Base-by-base conservation (phyloP, 1,140 invertebrate species). In the Achatina immaculata region DNA sequence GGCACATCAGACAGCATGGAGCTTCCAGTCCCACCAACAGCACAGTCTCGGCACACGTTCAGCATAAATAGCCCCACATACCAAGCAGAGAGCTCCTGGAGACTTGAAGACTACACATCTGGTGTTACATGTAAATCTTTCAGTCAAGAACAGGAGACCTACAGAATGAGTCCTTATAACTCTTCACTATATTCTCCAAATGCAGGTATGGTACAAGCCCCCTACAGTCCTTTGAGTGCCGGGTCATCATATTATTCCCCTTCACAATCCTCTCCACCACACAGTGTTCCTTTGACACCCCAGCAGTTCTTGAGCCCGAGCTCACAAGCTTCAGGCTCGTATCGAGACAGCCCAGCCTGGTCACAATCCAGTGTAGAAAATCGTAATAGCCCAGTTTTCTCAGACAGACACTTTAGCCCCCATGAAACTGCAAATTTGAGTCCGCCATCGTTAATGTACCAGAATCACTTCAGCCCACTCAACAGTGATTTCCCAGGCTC, bases 61-160 rank as follows among this genome's bases (percentile, higher is more conserved):
- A 85, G 85, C 48, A 86, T 88, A 48, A 83, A 88, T 68, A 88
- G 86, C 69, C 85, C 85, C 34, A 83, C 85, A 21, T 80, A 80
- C n/a, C 78, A 80, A 68, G 31, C 36, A 31, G 78, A 80, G 68
- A 71, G 14, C 24, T 71, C 78, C 38, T 71, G 78, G 78, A 71
- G 40, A 34, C 42, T 71, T n/a, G 78, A 80, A 68, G 78, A 80
- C 48, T 72, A 80, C 40, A 72, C 43, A 55, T 72, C 65, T 16
- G 78, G 78, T n/a, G 68, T 80, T 1, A 80, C 78, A n/a, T 80
- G 78, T 48, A 80, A 80, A 40, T 38, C 40, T 14, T 80, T 71
- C 40, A 38, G 38, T 31, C 14, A 16, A 2, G 66, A 71, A 7
- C 78, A 34, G 43, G 71, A n/a, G 1, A 0, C 24, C 31, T 24